A percentile compares a stretch with the other conserved stretches of the same genome.
Evolutionary conservation across 1,140 invertebrate genomes (phyloP).

Genomic region (Tigriopus japonicus): DNA sequence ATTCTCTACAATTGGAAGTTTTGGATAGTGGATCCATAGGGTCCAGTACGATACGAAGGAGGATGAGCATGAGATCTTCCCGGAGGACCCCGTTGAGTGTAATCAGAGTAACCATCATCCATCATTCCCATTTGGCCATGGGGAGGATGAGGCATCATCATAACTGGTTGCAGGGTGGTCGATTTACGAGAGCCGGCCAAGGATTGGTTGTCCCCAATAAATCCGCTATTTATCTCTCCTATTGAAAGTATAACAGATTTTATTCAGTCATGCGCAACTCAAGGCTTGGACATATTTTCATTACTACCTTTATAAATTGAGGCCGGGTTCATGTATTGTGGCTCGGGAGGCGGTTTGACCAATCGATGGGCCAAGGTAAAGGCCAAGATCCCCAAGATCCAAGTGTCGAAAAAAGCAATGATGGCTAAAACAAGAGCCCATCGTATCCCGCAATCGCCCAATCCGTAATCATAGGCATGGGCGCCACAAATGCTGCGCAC

Average conservation of each 20-base stretch:
- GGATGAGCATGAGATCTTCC: constrained; percentile 21
- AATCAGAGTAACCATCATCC: constrained; percentile 42
- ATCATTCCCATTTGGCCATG: constrained; percentile 30
- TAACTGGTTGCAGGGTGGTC: constrained; percentile 59
- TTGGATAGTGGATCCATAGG: constrained; percentile 38
- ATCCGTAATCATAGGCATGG: constrained; percentile 47
- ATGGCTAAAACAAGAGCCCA: constrained; percentile 89
- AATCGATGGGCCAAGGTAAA: constrained; percentile 81
- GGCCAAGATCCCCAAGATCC: constrained; percentile 68
- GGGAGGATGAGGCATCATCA: constrained; percentile 46
- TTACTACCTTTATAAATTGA: constrained; percentile 20
- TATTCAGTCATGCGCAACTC: too few species aligned
- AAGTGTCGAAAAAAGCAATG: constrained; percentile 73
- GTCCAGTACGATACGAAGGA: constrained; percentile 12
- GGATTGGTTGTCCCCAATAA: constrained; percentile 50
- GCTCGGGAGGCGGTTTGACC: constrained; percentile 59
- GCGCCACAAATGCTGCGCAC: constrained; percentile 70
- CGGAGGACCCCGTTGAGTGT: constrained; percentile 42
- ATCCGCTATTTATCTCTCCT: constrained; percentile 72
- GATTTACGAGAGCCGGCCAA: constrained; percentile 63
- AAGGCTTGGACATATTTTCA: too few species aligned
- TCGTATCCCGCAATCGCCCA: constrained; percentile 63
- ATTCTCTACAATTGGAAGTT: constrained; percentile 36
- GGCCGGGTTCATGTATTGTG: constrained; percentile 27
- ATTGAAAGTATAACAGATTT: constrained; percentile 19